Percentiles rank a stretch among this genome's conserved stretches.
Evolutionary conservation across 2,888 invertebrate species (phyloP).

Genomic region (Charanyca ferruginea): DNA sequence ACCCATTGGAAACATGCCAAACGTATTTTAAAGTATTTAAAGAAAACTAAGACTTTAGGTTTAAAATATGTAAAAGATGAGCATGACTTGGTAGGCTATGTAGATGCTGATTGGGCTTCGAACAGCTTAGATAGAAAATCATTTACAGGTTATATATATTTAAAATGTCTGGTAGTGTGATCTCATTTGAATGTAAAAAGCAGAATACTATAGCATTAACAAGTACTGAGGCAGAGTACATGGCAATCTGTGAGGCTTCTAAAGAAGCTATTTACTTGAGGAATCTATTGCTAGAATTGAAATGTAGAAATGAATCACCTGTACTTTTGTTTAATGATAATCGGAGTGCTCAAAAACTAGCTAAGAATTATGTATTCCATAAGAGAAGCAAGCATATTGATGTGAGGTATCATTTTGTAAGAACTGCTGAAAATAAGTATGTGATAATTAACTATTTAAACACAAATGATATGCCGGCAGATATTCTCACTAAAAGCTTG

Average conservation of each 20-base stretch:
- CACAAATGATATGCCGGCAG: neutral
- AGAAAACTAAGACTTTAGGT: too few species aligned
- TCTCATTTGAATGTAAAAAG: too few species aligned
- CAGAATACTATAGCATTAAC: neutral
- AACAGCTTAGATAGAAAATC: too few species aligned
- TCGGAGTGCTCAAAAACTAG: neutral
- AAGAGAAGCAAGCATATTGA: slow-evolving; percentile 2
- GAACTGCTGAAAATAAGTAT: neutral
- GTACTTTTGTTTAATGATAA: slow-evolving; percentile 1
- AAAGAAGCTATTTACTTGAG: neutral
- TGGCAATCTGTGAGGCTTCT: neutral
- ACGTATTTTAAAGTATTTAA: neutral
- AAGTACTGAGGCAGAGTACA: too few species aligned
- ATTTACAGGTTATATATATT: too few species aligned
- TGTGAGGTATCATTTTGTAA: neutral
- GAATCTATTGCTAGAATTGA: neutral
- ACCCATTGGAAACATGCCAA: slow-evolving; percentile 1
- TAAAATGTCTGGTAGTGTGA: too few species aligned
- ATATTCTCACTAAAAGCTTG: neutral
- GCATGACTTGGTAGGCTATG: too few species aligned
- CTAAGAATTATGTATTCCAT: too few species aligned
- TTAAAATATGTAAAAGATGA: too few species aligned
- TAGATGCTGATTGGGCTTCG: too few species aligned
- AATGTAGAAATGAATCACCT: neutral
- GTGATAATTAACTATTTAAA: neutral